phyloP scores from a whole-genome alignment of 2,888 invertebrate species.

The Dexiosoma caninum region DNA sequence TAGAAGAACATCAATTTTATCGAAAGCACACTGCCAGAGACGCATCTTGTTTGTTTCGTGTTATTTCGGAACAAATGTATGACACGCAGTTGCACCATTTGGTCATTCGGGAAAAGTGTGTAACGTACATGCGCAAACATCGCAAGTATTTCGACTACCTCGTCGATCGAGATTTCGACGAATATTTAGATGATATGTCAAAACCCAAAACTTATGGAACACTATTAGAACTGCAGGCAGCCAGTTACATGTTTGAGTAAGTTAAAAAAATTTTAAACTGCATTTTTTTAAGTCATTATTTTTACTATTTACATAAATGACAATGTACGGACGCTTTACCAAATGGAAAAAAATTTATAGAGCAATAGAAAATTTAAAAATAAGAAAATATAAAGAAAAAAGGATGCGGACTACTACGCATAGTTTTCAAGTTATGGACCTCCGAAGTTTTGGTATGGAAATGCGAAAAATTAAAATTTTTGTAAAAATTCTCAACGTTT shows the following conservation, averaged over 20 bases:
- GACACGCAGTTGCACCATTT: constrained; percentile 85
- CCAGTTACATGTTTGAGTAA: constrained; percentile 85
- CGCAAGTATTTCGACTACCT: constrained; percentile 83
- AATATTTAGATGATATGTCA: constrained; percentile 84
- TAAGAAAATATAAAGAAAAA: too few relatives aligned
- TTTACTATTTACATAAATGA: too few relatives aligned
- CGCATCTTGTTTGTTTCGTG: constrained; percentile 92
- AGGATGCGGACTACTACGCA: too few relatives aligned
- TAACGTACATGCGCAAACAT: constrained; percentile 84
- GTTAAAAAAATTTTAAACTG: too few relatives aligned
- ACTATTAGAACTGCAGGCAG: constrained; percentile 83
- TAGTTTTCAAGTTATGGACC: too few relatives aligned
- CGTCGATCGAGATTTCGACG: constrained; percentile 82
- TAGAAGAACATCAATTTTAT: constrained; percentile 88
- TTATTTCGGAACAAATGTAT: constrained; percentile 89
- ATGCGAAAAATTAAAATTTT: too few relatives aligned
- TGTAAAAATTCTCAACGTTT: too few relatives aligned
- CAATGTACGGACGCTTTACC: too few relatives aligned
- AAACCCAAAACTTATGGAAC: constrained; percentile 85
- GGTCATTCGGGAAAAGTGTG: constrained; percentile 85
- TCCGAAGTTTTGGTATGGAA: too few relatives aligned
- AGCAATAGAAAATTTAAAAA: too few relatives aligned
- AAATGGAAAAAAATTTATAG: too few relatives aligned
- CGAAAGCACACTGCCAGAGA: constrained; percentile 93
- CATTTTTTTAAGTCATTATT: too few relatives aligned